Percentiles rank a stretch among this genome's conserved stretches.
phyloP scores from a whole-genome alignment of 2,797 vertebrate species.

The Leuciscus waleckii region DNA sequence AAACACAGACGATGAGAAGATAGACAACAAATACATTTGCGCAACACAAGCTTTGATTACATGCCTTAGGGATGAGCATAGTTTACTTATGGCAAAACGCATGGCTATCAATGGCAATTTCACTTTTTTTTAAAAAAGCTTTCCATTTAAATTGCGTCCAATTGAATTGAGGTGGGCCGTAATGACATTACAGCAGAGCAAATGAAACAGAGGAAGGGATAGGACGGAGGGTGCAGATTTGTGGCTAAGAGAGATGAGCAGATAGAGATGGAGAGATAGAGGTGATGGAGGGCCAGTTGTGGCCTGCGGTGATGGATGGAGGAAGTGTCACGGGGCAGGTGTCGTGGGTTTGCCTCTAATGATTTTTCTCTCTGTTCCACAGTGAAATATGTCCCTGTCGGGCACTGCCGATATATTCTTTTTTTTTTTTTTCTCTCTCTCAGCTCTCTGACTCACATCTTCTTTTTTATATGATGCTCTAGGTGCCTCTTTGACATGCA shows the following conservation, averaged over 20 bases:
- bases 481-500: conserved; percentile 36
- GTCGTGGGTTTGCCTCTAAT: conserved; percentile 51
- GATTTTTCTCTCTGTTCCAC: conserved; percentile 53
- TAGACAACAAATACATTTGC: conserved; percentile 25
- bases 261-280: conserved; percentile 31
- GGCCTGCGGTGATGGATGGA: conserved; percentile 53
- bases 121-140: conserved; percentile 16
- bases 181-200: conserved; percentile 39
- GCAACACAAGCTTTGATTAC: not conserved
- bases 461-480: conserved; percentile 23
- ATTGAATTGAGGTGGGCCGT: conserved; percentile 38
- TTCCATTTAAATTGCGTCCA: conserved; percentile 35
- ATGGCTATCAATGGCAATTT: conserved; percentile 9
- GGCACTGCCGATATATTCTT: conserved; percentile 13
- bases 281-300: conserved; percentile 36
- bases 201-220: conserved; percentile 35
- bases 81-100: conserved; percentile 6
- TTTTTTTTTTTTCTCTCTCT: conserved; percentile 9
- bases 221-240: conserved; percentile 29
- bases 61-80: not conserved
- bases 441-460: conserved; percentile 32
- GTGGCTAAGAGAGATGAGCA: conserved; percentile 31
- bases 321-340: conserved; percentile 40
- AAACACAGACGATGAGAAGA: not conserved
- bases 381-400: conserved; percentile 52